Conservation (phyloP, 2,888 invertebrate species). For the Troides aeacus region DNA sequence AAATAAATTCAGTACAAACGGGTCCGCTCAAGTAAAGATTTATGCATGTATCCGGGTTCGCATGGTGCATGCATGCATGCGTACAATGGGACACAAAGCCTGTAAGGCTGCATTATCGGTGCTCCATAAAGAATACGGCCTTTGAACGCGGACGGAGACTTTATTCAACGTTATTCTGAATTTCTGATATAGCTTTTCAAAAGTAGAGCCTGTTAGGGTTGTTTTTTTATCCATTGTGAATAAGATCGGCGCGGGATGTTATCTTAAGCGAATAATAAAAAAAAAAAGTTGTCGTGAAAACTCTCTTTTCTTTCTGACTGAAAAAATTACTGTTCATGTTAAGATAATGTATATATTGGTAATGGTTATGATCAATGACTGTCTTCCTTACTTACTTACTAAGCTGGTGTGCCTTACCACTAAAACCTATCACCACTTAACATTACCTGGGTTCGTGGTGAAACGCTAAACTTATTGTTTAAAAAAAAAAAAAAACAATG, state of each 20-base stretch:
- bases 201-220: slow-evolving; percentile 10
- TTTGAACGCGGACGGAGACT: slow-evolving; percentile 27
- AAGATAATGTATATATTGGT: too few species aligned
- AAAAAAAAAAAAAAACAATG: too few species aligned
- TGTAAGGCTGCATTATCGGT: slow-evolving; percentile 29
- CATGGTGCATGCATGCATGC: slow-evolving; percentile 21
- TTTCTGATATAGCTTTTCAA: slow-evolving; percentile 28
- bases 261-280: too few species aligned
- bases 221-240: slow-evolving; percentile 10
- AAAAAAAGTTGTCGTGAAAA: too few species aligned
- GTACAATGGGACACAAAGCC: slow-evolving; percentile 30
- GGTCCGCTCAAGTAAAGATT: slow-evolving; percentile 48
- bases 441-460: too few species aligned
- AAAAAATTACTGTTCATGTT: too few species aligned
- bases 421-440: too few species aligned
- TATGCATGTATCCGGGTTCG: slow-evolving; percentile 38
- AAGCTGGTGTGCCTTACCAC: too few species aligned
- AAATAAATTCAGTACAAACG: slow-evolving; percentile 47
- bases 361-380: too few species aligned
- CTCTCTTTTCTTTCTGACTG: too few species aligned
- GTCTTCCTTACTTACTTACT: too few species aligned
- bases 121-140: slow-evolving; percentile 26
- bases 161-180: slow-evolving; percentile 27
- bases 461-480: too few species aligned
- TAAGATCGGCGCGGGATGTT: neutral